phyloP scores from a whole-genome alignment of 2,797 vertebrate genomes.

The Danio jaintianensis region DNA sequence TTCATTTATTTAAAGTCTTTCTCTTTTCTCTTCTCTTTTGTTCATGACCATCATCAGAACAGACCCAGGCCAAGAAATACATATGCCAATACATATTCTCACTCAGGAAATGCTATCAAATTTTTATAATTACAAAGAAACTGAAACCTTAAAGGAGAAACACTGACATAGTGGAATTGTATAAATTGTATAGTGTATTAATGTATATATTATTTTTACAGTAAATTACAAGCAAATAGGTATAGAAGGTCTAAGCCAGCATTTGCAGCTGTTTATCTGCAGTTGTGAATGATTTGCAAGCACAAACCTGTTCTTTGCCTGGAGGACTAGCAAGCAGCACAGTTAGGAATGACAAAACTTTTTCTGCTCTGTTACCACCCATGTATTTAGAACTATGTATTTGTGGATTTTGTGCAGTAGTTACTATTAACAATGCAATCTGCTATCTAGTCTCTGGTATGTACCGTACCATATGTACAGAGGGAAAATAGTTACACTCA shows the following conservation, averaged over 20 bases:
- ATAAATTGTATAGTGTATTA: too few relatives aligned
- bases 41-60: background rate
- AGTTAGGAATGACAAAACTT: constrained; percentile 22
- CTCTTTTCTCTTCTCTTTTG: background rate
- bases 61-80: background rate
- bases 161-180: too few relatives aligned
- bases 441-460: background rate
- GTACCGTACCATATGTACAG: background rate
- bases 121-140: too few relatives aligned
- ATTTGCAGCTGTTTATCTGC: constrained; percentile 52
- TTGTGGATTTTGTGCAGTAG: constrained; percentile 1
- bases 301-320: constrained; percentile 53
- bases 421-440: background rate
- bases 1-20: background rate
- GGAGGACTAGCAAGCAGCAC: background rate
- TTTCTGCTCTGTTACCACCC: background rate
- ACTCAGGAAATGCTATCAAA: too few relatives aligned
- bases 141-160: too few relatives aligned
- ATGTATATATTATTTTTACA: too few relatives aligned
- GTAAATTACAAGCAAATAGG: background rate
- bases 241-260: background rate
- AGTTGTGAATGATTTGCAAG: constrained; percentile 46
- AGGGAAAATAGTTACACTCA: background rate
- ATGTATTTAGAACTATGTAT: constrained; percentile 3
- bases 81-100: too few relatives aligned